Evolutionary conservation across 2,113 vertebrate species (phyloP), one percentile per base, ranked within the genome.

Genomic region (Coryphaenoides rupestris): DNA sequence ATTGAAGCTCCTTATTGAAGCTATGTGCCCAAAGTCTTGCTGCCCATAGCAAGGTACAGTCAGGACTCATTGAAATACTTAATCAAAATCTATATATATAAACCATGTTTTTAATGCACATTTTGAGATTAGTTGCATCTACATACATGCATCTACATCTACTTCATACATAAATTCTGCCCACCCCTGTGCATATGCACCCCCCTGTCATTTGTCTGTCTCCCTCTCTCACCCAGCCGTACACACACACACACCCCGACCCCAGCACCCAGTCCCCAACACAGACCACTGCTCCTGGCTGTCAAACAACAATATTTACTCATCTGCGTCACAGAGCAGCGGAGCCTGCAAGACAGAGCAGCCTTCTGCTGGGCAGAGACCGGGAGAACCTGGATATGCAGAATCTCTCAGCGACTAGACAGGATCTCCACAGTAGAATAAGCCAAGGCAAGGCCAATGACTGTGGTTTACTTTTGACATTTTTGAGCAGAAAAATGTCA

Each of bases 301-400:
- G 70, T 86, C 70, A 79, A 83, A 80, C 55, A 81, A 78, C 72
- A 89, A 81, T 86, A 87, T 89, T 90, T 88, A 75, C 80, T 88
- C 84, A 76, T 86, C 75, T 87, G 85, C 21, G 69, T 87, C 75
- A 82, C 75, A 84, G 77, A 86, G 78, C 78, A 80, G 81, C 71
- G 61, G 84, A 74, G 68, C 78, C 52, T 78, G 71, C 17, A 50
- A 72, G 62, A 60, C 83, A 86, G 86, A 69, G 70, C 66, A 66
- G 73, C 65, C 78, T 86, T 86, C 86, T 85, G 62, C 55, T 63
- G 19, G 63, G 72, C 75, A 72, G 69, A 78, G 63, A 23, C 57
- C 76, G 53, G 65, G 55, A 26, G 22, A 47, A 55, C 13, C n/a
- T 26, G 46, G 26, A 67, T 62, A 28, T 63, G 60, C 24, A 55